Evolutionary conservation across 2,888 invertebrate species (phyloP).

Genomic region (Cheilosia variabilis): DNA sequence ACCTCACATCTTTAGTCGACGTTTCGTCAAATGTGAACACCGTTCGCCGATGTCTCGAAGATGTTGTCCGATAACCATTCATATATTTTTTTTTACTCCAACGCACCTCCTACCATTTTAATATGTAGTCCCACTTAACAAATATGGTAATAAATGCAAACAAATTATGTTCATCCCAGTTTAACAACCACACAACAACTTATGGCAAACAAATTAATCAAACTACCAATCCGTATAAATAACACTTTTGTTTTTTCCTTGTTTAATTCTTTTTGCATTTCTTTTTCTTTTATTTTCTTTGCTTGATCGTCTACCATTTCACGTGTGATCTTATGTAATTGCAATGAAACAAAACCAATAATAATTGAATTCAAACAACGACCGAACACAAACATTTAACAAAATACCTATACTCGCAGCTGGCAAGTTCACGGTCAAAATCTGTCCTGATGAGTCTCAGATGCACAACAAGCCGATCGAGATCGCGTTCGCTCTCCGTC

Average conservation of each 20-base stretch:
- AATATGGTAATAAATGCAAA: too few relatives aligned
- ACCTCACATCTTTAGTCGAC: too few relatives aligned
- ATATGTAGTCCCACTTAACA: too few relatives aligned
- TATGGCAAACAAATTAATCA: conserved; percentile 11
- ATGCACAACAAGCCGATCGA: conserved; percentile 78
- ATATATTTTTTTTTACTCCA: too few relatives aligned
- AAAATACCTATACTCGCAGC: conserved; percentile 70
- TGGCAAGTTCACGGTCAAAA: conserved; percentile 79
- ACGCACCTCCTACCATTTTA: too few relatives aligned
- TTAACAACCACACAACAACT: conserved; percentile 10
- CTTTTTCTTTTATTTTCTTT: conserved; percentile 39
- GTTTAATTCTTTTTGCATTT: conserved; percentile 58
- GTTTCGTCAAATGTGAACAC: too few relatives aligned
- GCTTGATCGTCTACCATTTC: conserved; percentile 39
- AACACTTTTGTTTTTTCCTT: conserved; percentile 13
- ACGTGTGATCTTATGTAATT: conserved; percentile 53
- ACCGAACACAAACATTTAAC: conserved; percentile 41
- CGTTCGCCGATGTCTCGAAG: too few relatives aligned
- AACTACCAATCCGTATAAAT: background rate
- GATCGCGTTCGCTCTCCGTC: conserved; percentile 78
- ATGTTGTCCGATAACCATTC: too few relatives aligned
- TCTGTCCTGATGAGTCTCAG: conserved; percentile 80
- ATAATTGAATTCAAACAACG: conserved; percentile 43
- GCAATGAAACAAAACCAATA: conserved; percentile 48
- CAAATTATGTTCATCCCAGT: too few relatives aligned